These are phyloP conservation scores for Crenuchus spilurus DNA, from an alignment of 2,797 vertebrate genomes.

Conservation along the genomic window DNA sequence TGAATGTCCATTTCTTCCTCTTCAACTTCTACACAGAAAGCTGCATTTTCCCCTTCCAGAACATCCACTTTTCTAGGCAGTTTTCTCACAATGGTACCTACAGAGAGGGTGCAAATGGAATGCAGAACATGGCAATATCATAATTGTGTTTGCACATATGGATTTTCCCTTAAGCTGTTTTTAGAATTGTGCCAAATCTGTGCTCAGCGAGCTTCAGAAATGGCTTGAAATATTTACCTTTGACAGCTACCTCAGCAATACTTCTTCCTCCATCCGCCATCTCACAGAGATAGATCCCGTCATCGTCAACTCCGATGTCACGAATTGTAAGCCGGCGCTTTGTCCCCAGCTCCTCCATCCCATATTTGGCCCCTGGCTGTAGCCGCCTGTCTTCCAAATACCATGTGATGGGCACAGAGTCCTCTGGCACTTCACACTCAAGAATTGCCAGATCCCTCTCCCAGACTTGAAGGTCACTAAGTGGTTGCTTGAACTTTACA, in stretches of 20 bases:
- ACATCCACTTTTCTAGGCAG: conserved; percentile 95
- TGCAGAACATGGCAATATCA: not conserved
- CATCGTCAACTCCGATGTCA: conserved; percentile 89
- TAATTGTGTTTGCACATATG: not conserved
- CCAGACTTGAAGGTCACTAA: conserved; percentile 90
- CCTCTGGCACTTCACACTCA: conserved; percentile 95
- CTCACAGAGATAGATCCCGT: conserved; percentile 96
- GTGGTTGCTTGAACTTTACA: conserved; percentile 89
- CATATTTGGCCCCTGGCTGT: conserved; percentile 93
- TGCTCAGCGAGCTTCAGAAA: not conserved
- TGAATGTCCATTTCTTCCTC: conserved; percentile 87
- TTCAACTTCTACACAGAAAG: conserved; percentile 92
- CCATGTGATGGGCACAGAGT: conserved; percentile 92
- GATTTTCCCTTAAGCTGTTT: not conserved
- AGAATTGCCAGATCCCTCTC: conserved; percentile 90
- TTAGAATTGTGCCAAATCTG: not conserved
- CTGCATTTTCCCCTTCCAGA: conserved; percentile 94
- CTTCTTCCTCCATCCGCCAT: conserved; percentile 95
- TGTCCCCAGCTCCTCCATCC: conserved; percentile 92
- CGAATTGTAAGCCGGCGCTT: conserved; percentile 91
- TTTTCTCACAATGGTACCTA: conserved; percentile 88
- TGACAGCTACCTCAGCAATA: conserved; percentile 93
- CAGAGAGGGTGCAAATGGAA: not conserved
- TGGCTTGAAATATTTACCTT: conserved; percentile 79
- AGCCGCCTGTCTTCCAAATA: conserved; percentile 94